Percentiles rank a stretch among this genome's conserved stretches.
phyloP scores from a whole-genome alignment of 2,797 vertebrate genomes.

The Tamandua tetradactyla region DNA sequence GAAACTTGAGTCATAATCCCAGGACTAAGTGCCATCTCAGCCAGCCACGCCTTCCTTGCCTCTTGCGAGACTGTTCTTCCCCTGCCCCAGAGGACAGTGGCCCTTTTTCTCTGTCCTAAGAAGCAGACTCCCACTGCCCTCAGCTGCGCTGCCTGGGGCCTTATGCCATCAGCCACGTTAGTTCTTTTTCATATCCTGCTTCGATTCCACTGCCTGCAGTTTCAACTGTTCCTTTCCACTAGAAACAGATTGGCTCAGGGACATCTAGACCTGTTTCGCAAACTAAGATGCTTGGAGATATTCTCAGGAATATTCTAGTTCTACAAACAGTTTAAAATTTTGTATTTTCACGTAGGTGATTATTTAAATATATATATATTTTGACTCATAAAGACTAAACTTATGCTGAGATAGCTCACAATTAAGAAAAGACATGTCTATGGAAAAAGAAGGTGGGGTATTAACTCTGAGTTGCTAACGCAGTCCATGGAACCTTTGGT shows the following conservation, averaged over 20 bases:
- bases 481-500: neutral
- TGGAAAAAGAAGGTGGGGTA: neutral
- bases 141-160: neutral
- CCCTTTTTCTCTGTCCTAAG: neutral
- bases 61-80: neutral
- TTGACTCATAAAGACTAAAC: conserved; percentile 15
- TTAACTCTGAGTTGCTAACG: neutral
- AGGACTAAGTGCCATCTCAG: neutral
- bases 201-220: neutral
- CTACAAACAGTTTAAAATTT: neutral
- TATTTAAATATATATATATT: neutral
- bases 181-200: neutral
- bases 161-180: neutral
- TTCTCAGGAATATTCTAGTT: neutral
- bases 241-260: neutral
- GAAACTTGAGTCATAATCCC: neutral
- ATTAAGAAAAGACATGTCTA: neutral
- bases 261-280: conserved; percentile 17
- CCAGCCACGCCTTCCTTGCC: neutral
- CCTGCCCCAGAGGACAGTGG: fast-evolving
- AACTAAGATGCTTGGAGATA: neutral
- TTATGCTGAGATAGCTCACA: neutral
- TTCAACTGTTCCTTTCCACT: neutral
- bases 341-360: conserved; percentile 15
- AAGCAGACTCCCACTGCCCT: neutral